Evolutionary conservation across 2,113 vertebrate species (phyloP), one percentile per base, ranked within the genome.

Genomic region (Pogonocichla stellata): DNA sequence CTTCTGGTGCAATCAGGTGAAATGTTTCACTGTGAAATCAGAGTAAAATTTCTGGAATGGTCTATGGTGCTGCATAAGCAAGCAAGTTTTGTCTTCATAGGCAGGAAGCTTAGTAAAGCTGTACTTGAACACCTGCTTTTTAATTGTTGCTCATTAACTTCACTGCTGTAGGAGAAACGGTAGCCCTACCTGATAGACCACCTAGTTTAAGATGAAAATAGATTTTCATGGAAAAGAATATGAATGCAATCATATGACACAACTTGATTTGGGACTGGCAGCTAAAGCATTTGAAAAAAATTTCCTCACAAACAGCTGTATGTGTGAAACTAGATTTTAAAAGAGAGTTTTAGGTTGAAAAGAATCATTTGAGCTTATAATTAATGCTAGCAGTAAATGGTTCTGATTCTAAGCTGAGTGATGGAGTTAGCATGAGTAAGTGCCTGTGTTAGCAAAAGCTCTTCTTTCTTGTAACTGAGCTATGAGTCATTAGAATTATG

Each of bases 401-500:
- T 81, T 80, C 54, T 88, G 50, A 72, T 79, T 90, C 61, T 62
- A 70, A 62, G 28, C 29, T 74, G 72, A 62, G 19, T 38, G 34
- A 85, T 74, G 29, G 36, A 87, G 17, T 60, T 74, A 89, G 72
- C 26, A 60, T 53, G 79, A 71, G 10, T 66, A 91, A 91, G 38
- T 87, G 51, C 43, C 51, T 74, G 33, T 54, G 38, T 71, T 94
- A 93, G 65, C 34, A 91, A 96, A 87, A 67, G 48, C 19, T 89
- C 72, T 78, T 91, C 42, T 54, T 69, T 86, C 62, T 89, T 89
- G 47, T 81, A 91, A 87, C 33, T 48, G 84, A 96, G 85, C 65
- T 85, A 87, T 81, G 90, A 94, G 77, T 71, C 87, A 93, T 95
- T 95, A 81, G 78, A 96, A 91, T 94, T 81, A 95, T 53, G 38